phyloP scores from a whole-genome alignment of 2,113 vertebrate species.

The Mormyrus iriodes region DNA sequence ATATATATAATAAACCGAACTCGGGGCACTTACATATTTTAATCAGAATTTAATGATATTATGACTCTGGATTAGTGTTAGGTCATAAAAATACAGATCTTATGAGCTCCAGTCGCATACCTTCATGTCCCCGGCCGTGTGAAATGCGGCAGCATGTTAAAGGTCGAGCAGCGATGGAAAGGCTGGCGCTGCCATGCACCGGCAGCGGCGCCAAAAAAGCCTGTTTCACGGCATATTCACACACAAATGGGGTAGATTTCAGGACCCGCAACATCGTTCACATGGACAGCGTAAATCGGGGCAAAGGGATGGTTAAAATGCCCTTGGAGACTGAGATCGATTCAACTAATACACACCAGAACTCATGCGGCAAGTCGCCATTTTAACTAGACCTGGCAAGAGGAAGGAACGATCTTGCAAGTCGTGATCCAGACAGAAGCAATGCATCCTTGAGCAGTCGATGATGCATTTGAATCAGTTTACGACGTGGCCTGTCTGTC shows the following conservation, averaged over 20 bases:
- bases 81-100: neutral
- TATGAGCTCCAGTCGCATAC: neutral
- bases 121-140: neutral
- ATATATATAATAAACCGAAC: neutral
- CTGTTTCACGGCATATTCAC: constrained; percentile 32
- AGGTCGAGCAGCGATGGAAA: constrained; percentile 21
- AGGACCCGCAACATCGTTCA: constrained; percentile 24
- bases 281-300: neutral
- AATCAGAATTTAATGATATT: neutral
- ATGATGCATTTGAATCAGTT: neutral
- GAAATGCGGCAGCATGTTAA: constrained; percentile 3
- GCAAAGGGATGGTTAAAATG: neutral
- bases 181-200: constrained; percentile 25
- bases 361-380: constrained; percentile 51
- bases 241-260: constrained; percentile 29
- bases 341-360: constrained; percentile 16
- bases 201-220: constrained; percentile 5
- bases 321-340: neutral
- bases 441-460: neutral
- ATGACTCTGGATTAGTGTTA: neutral
- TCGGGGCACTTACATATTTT: neutral
- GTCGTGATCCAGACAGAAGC: neutral
- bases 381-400: constrained; percentile 46
- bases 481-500: neutral
- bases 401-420: neutral